Base-by-base conservation (phyloP, 1,140 invertebrate genomes). In the Probaryconus sp. region DNA sequence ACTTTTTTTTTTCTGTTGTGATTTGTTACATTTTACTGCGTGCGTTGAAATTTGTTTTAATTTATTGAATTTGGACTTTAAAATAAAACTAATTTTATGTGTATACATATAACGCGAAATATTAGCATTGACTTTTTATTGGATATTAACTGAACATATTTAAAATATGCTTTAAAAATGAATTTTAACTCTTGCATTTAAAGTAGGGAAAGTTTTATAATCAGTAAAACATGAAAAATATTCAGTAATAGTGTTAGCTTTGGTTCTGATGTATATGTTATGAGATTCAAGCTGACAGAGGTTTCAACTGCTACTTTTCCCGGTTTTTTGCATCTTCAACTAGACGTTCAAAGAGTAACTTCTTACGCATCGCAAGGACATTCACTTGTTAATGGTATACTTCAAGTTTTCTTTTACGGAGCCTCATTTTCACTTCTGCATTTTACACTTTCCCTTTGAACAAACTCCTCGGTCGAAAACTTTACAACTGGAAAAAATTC, bases 371-470 rank as follows among this genome's bases (percentile, higher is more conserved):
- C 14, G 24, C 48, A 33, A 61, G 55, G 65, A 63, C 60, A 55
- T 64, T 71, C 50, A 45, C 24, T 64, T 51, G 58, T 58, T 71
- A 71, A 71, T 71, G 56, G 56, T 28, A 50, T 63, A 42, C 43
- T 70, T 61, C 28, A 42, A 63, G 56, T 63, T 63, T 70, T 55
- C 47, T 70, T 70, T 63, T 55, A 43, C 53, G 38, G 42, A 70
- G 28, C 30, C 40, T 61, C 65, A 61, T 61, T 70, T 70, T 61
- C 48, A 26, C 56, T 38, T 11, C 47, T 70, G 26, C 38, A 38
- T 70, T 70, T 70, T 60, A 70, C 65, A 60, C 65, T 70, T 69
- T 60, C 21, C 28, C 53, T 69, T 69, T 69, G 47, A 51, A 60
- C 47, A 38, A 70, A 61, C 65, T 61, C 55, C 30, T 68, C 47